Base-by-base conservation (phyloP, 2,888 invertebrate genomes). In the Pogonocherus hispidulus region DNA sequence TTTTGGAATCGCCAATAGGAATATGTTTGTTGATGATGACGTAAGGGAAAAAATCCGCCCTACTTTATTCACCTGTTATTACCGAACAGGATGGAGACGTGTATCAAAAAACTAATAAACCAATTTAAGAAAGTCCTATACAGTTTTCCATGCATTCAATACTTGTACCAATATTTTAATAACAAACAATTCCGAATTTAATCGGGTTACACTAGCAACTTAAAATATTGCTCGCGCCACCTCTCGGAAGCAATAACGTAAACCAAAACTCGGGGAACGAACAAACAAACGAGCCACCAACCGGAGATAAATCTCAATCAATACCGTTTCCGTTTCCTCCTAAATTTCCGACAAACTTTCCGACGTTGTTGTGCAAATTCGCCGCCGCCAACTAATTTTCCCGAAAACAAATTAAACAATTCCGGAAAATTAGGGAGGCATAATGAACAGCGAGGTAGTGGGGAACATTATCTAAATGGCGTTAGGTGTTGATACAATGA, bases 401-500 rank as follows among this genome's bases (percentile, higher is more conserved):
- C 56, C 78, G 71, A 79, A 79, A 82, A 82, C 79, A 80, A 82
- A 81, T 81, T 81, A 78, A 79, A 79, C 81, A 79, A 78, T 78
- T 76, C 74, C 66, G 70, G 60, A 76, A 78, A 78, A 79, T 78
- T 79, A 74, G 76, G 66, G 65, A 70, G 49, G 47, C 71, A 75
- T 76, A 77, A 76, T 75, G 74, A 76, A 77, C 71, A 66, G 35
- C 51, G 51, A 49, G 62, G 70, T 66, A 49, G 57, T 74, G 69
- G 71, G 69, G 76, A 78, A 78, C 80, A 81, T 80, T 80, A 81
- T 80, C 81, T 79, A 81, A 81, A 79, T 79, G 77, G 81, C 81
- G 80, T 78, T 81, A 81, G 80, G 82, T 82, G 82, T 81, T 81
- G 82, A 82, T 82, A 80, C 79, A 81, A 81, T 80, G 81, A 78